Conservation (phyloP, 2,113 vertebrate genomes). For the Zosterops japonicus region DNA sequence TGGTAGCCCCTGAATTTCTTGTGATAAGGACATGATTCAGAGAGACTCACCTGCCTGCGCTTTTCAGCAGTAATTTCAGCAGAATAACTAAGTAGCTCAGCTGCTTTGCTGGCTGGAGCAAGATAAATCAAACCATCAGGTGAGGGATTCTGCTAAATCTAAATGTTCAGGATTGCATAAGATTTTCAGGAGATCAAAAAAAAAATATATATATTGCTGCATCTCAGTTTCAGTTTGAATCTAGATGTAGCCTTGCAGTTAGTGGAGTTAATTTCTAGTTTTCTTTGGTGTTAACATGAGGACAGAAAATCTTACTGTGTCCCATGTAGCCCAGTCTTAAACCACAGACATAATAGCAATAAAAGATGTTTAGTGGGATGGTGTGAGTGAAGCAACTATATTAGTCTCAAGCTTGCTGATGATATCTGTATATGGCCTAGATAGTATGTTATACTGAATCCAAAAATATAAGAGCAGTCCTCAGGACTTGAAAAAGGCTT, state of each 20-base stretch:
- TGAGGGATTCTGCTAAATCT: slow-evolving; percentile 13
- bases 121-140: slow-evolving; percentile 18
- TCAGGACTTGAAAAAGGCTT: neutral
- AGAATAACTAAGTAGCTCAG: slow-evolving; percentile 10
- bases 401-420: neutral
- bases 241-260: neutral
- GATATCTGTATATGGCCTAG: neutral
- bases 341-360: slow-evolving; percentile 9
- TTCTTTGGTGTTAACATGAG: neutral
- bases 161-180: neutral
- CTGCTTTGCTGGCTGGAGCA: neutral
- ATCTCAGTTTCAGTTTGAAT: neutral
- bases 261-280: neutral
- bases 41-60: neutral
- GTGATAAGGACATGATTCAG: neutral
- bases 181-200: neutral
- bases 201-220: neutral
- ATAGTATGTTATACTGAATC: neutral
- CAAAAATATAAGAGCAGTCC: neutral
- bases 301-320: slow-evolving; percentile 17
- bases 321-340: neutral
- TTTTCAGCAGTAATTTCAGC: neutral
- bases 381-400: slow-evolving; percentile 11
- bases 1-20: neutral
- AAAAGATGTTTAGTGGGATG: slow-evolving; percentile 46